Evolutionary conservation across 1,140 invertebrate genomes (phyloP).

Genomic region (Heliconius nattereri): DNA sequence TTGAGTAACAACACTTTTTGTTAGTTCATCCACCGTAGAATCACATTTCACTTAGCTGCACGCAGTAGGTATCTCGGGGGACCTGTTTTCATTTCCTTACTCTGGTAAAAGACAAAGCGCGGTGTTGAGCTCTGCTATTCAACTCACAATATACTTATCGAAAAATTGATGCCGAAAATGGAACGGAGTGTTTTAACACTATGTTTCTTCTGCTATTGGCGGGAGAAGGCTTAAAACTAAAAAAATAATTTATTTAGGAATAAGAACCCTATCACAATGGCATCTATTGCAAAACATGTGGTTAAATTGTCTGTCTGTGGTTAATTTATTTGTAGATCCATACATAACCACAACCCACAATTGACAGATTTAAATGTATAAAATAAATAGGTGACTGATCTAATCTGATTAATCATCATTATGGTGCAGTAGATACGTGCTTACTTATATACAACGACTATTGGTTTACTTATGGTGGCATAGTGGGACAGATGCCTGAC

Average conservation of each 20-base stretch:
- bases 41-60: no score
- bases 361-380: constrained; percentile 15
- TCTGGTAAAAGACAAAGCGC: background rate
- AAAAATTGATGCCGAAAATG: background rate
- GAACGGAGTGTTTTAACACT: background rate
- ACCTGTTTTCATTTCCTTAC: no score
- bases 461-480: background rate
- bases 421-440: background rate
- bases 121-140: no score
- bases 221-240: background rate
- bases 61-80: no score
- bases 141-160: no score
- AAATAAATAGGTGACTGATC: background rate
- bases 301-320: background rate
- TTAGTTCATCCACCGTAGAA: no score
- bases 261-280: background rate
- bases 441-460: background rate
- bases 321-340: background rate
- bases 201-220: background rate
- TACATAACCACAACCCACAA: background rate
- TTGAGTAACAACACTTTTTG: no score
- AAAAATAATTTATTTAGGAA: background rate
- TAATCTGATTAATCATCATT: background rate
- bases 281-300: background rate
- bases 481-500: background rate